phyloP scores from a whole-genome alignment of 2,888 invertebrate species.

The Drosophila kanekoi region DNA sequence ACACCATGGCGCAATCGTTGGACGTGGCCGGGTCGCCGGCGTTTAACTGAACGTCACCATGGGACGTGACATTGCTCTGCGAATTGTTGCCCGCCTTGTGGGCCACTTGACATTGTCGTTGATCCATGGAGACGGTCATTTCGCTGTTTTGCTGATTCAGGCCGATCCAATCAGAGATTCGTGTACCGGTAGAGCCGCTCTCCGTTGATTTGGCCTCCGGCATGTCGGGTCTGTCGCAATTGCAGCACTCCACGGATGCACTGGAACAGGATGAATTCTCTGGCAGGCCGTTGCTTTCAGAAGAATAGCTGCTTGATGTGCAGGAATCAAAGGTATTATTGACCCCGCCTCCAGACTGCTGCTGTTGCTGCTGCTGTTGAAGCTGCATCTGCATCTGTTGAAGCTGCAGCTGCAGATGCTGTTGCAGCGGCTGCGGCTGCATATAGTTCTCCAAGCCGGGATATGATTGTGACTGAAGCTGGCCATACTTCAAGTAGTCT shows the following conservation, averaged over 20 bases:
- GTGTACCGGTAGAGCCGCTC: too few relatives aligned
- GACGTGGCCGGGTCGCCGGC: too few relatives aligned
- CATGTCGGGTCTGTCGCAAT: too few relatives aligned
- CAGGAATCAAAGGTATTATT: too few relatives aligned
- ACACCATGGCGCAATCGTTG: too few relatives aligned
- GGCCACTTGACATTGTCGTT: constrained; percentile 21
- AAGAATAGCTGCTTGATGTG: too few relatives aligned
- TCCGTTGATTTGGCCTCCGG: too few relatives aligned
- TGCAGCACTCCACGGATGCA: too few relatives aligned
- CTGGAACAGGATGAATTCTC: too few relatives aligned
- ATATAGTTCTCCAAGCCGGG: not conserved
- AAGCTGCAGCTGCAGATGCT: not conserved
- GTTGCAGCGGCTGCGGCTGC: not conserved
- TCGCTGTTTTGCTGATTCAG: not conserved
- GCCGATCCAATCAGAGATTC: not conserved
- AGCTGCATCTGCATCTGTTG: not conserved
- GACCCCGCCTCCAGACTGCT: not conserved
- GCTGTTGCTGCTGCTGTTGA: not conserved
- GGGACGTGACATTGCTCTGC: not conserved
- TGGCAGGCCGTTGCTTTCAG: not conserved
- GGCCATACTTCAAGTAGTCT: not conserved
- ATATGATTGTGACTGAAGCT: constrained; percentile 1
- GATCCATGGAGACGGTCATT: not conserved
- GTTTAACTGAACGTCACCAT: not conserved
- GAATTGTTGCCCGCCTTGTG: too few relatives aligned